Evolutionary conservation across 2,797 vertebrate species (phyloP), one percentile per base, ranked within the genome.

Genomic region (Lutjanus campechanus): DNA sequence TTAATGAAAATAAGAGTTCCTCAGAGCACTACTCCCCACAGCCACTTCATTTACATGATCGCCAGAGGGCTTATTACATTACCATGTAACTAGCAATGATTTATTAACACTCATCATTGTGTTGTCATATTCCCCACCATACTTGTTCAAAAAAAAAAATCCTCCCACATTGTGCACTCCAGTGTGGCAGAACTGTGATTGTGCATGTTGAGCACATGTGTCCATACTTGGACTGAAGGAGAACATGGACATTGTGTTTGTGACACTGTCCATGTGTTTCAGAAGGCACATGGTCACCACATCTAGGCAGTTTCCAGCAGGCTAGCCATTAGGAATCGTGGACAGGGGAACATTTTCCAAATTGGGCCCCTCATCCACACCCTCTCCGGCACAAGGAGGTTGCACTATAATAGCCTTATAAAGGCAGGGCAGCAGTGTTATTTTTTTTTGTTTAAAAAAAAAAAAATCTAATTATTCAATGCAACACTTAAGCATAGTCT

Each of bases 21-120:
- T 69, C 40, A 43, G 17, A 64, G n/a, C 44, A 25, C 43, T 43
- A 20, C 73, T 64, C 66, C 67, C 67, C 53, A 29, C 41, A 47
- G 61, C 47, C 13, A 46, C 56, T 73, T 69, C 47, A 84, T 84
- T 73, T 73, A 56, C 49, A 84, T 71, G 43, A 70, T 69, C 65
- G 54, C 66, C 60, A 64, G 63, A 73, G 51, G 70, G 56, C 29
- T 66, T 60, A 79, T 73, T 63, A 66, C 62, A 81, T 83, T 69
- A 81, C 20, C 65, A 59, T 71, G 15, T 64, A 71, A 73, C 63
- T 19, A 63, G 54, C 15, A 69, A 17, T 77, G 65, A 84, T 82
- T 80, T 76, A 84, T 80, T 80, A 70, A 68, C 55, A 44, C 20
- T 44, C 25, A 70, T 65, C 54, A 15, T 40, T 62, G 40, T 68